A percentile compares a stretch with the other conserved stretches of the same genome.
Evolutionary conservation across 2,888 invertebrate genomes (phyloP).

Genomic region (Heliconius charithonia): DNA sequence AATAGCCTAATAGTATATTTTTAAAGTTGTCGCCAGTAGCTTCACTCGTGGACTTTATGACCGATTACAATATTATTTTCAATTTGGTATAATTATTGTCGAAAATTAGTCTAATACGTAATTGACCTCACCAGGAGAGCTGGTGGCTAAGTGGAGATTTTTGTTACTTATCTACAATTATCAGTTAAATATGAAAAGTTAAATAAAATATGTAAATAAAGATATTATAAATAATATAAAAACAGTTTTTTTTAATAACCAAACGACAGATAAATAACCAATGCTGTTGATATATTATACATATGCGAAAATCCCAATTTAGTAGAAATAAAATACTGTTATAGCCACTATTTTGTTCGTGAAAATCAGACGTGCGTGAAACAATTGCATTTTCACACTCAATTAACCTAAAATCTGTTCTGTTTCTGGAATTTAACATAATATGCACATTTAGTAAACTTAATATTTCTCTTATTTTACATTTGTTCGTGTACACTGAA

Average conservation of each 20-base stretch:
- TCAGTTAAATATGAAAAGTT: no score
- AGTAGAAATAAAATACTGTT: background rate
- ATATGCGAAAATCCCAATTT: background rate
- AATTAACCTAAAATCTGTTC: constrained; percentile 10
- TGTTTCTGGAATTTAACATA: background rate
- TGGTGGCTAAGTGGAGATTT: no score
- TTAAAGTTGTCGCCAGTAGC: no score
- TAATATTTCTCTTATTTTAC: background rate
- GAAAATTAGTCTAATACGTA: no score
- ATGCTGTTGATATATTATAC: background rate
- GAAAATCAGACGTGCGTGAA: constrained; percentile 3
- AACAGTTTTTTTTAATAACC: background rate
- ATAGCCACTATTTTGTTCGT: background rate
- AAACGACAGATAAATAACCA: background rate
- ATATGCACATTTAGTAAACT: background rate
- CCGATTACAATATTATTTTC: no score
- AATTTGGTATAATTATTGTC: no score
- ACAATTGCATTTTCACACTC: constrained; percentile 10
- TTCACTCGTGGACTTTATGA: no score
- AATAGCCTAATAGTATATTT: no score
- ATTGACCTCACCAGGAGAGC: no score
- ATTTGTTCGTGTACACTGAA: background rate
- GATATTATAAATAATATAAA: no score
- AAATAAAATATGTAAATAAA: no score
- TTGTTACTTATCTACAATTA: no score